These are phyloP conservation scores for Ceryle rudis DNA, from an alignment of 2,797 vertebrate genomes.

Conservation along the genomic window DNA sequence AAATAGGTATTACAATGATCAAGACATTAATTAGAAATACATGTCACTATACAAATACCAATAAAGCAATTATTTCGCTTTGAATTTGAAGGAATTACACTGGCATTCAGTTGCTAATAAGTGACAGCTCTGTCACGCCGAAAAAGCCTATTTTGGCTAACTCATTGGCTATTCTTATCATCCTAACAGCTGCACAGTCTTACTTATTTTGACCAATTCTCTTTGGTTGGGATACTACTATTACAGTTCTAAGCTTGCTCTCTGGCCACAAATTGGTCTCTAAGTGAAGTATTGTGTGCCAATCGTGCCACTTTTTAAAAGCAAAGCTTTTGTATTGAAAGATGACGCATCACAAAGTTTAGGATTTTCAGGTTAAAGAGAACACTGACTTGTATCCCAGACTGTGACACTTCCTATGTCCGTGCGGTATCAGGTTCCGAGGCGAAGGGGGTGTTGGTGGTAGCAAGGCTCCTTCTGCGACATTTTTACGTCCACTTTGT, in stretches of 20 bases:
- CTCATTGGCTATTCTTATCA: neutral
- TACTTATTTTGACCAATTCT: neutral
- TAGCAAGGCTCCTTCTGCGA: slow-evolving; percentile 83
- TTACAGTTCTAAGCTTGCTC: neutral
- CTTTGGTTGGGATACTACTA: neutral
- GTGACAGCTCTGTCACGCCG: neutral
- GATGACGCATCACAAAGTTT: neutral
- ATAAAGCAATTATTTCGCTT: neutral
- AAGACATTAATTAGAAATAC: neutral
- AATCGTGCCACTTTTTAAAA: neutral
- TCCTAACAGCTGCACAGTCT: neutral
- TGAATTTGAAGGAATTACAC: neutral
- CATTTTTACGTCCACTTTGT: slow-evolving; percentile 87
- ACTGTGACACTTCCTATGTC: slow-evolving; percentile 98
- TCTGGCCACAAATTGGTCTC: neutral
- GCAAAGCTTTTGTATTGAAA: neutral
- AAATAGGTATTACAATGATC: neutral
- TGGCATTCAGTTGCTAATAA: neutral
- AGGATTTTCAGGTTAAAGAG: neutral
- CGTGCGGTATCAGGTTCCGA: slow-evolving; percentile 91
- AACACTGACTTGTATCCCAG: slow-evolving; percentile 95
- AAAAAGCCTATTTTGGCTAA: neutral
- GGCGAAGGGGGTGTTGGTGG: slow-evolving; percentile 94
- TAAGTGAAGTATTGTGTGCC: neutral
- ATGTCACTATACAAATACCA: neutral